These are phyloP conservation scores for Brachionus asplanchnoidis DNA, from an alignment of 1,140 invertebrate genomes.

Conservation along the genomic window DNA sequence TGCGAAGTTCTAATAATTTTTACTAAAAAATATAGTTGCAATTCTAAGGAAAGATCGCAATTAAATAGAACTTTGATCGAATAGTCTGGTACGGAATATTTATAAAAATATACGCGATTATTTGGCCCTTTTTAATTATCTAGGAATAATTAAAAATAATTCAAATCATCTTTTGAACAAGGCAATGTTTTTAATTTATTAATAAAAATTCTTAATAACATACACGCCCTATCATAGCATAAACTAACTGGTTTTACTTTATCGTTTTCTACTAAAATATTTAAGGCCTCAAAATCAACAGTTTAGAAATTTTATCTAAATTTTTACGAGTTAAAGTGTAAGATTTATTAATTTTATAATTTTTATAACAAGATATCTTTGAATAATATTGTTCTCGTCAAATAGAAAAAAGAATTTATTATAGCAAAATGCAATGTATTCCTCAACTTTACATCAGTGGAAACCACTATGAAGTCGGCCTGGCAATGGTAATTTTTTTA, in stretches of 20 bases:
- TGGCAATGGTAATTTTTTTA: background rate
- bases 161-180: background rate
- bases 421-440: background rate
- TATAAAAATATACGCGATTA: background rate
- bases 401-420: background rate
- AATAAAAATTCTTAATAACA: background rate
- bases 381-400: no score
- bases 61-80: background rate
- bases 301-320: background rate
- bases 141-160: background rate
- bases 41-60: background rate
- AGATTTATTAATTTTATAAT: background rate
- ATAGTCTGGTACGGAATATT: background rate
- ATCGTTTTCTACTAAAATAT: background rate
- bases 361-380: background rate
- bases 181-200: background rate
- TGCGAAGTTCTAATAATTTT: background rate
- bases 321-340: background rate
- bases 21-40: background rate
- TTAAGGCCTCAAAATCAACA: background rate
- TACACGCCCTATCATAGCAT: background rate
- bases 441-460: conserved; percentile 11
- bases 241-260: background rate
- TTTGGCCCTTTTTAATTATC: background rate
- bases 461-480: conserved; percentile 31